Evolutionary conservation across 2,113 vertebrate genomes (phyloP).

Genomic region (Pedionomus torquatus): DNA sequence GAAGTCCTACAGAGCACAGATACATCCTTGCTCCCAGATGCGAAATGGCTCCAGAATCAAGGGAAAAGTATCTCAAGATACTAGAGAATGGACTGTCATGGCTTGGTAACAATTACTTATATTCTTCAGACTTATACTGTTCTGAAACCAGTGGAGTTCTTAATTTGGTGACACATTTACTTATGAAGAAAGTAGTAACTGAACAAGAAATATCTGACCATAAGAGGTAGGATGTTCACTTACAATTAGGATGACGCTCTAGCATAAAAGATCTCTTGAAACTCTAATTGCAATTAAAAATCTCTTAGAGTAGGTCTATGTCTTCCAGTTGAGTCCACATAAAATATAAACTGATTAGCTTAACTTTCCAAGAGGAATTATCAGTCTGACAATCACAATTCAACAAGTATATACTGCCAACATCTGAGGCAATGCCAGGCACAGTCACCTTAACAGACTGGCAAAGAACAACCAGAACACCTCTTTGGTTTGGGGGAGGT

Average conservation of each 20-base stretch:
- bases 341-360: not conserved
- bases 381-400: not conserved
- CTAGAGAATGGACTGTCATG: not conserved
- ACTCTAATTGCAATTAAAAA: not conserved
- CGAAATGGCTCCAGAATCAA: not conserved
- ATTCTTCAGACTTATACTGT: not conserved
- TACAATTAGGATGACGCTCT: not conserved
- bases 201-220: not conserved
- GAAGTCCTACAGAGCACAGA: not conserved
- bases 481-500: not conserved
- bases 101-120: not conserved
- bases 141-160: not conserved
- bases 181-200: not conserved
- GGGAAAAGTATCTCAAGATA: not conserved
- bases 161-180: not conserved
- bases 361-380: not conserved
- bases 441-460: not conserved
- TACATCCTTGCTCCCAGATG: not conserved
- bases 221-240: fast-evolving
- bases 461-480: not conserved
- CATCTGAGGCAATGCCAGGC: not conserved
- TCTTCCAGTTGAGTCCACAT: not conserved
- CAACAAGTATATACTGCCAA: not conserved
- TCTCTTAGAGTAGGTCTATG: not conserved
- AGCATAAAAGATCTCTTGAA: not conserved